A percentile compares a stretch with the other conserved stretches of the same genome.
These are phyloP conservation scores for Agelastica alni DNA, from an alignment of 2,888 invertebrate genomes.

Conservation along the genomic window DNA sequence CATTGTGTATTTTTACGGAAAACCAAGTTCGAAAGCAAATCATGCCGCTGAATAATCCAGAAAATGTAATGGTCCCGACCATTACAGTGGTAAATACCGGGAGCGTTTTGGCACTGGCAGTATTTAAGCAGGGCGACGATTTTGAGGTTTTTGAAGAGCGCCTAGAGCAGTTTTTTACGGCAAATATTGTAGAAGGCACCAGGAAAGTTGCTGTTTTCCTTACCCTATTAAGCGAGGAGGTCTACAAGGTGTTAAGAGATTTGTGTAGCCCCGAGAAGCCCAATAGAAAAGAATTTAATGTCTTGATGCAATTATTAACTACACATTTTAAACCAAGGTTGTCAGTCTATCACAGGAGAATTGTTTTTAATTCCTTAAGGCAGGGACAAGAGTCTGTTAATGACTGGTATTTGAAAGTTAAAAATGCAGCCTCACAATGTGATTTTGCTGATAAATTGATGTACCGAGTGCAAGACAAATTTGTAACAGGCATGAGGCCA, in stretches of 20 bases:
- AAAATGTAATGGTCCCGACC: neutral
- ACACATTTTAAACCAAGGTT: conserved; percentile 10
- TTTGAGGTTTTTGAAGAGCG: no score
- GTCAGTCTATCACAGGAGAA: neutral
- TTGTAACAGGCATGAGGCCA: no score
- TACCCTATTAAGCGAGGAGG: neutral
- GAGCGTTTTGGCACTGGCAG: no score
- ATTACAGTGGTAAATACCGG: conserved; percentile 13
- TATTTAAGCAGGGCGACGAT: no score
- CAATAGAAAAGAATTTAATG: neutral
- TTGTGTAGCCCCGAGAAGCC: neutral
- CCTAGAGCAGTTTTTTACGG: no score
- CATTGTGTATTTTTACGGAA: conserved; percentile 1
- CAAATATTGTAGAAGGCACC: no score
- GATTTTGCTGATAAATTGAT: no score
- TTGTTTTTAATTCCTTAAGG: conserved; percentile 1
- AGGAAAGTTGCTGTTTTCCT: no score
- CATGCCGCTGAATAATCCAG: neutral
- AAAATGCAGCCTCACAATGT: no score
- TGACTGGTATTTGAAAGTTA: conserved; percentile 8
- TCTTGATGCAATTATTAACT: neutral
- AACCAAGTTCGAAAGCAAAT: no score
- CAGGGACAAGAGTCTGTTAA: conserved; percentile 13
- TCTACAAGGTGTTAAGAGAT: neutral
- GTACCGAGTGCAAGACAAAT: no score